These are phyloP conservation scores for Eupristina koningsbergeri DNA, from an alignment of 1,140 invertebrate genomes.

Conservation along the genomic window DNA sequence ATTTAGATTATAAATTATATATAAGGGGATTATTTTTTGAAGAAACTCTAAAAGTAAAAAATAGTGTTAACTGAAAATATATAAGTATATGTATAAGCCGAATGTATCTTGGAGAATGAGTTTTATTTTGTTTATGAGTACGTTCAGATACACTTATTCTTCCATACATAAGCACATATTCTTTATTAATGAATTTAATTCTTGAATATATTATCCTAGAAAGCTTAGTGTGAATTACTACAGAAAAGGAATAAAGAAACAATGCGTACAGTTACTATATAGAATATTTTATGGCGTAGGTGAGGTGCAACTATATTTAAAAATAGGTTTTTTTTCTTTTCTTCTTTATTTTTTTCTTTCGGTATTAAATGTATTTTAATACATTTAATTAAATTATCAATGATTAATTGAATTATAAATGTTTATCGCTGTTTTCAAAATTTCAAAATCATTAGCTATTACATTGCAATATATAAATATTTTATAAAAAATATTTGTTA, in stretches of 20 bases:
- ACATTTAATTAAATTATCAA: not conserved
- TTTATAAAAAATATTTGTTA: too few relatives aligned
- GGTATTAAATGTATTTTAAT: not conserved
- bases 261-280: constrained; percentile 31
- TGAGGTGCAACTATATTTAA: not conserved
- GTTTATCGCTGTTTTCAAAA: too few relatives aligned
- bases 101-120: constrained; percentile 26
- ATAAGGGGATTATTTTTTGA: too few relatives aligned
- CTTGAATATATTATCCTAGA: constrained; percentile 3
- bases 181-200: constrained; percentile 4
- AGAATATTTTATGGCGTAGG: not conserved
- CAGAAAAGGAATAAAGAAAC: constrained; percentile 22
- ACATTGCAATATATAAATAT: too few relatives aligned
- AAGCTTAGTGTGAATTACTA: constrained; percentile 40
- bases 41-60: too few relatives aligned
- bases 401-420: too few relatives aligned
- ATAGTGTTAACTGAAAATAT: too few relatives aligned
- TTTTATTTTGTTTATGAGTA: constrained; percentile 24
- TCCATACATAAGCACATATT: not conserved
- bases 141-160: constrained; percentile 20
- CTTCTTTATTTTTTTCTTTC: not conserved
- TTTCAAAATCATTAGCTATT: too few relatives aligned
- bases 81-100: not conserved
- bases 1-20: too few relatives aligned
- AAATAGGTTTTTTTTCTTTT: not conserved